Conservation (phyloP, 2,888 invertebrate species). For the Lasioglossum pauxillum region DNA sequence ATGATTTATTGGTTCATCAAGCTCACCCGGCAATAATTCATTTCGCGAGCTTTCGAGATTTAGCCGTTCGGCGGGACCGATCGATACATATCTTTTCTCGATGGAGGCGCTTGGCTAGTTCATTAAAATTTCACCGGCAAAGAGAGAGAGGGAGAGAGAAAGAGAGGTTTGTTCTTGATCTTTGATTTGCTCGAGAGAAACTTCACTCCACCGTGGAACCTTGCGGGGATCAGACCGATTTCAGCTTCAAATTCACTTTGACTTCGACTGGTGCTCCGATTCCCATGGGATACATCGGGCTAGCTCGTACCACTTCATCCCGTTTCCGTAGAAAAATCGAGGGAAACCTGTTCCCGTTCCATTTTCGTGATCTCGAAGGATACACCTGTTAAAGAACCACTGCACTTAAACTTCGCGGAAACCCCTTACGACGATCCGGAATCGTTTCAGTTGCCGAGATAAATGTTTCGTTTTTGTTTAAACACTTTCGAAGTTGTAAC, state of each 20-base stretch:
- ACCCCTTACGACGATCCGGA: slow-evolving; percentile 8
- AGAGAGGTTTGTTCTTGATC: slow-evolving; percentile 69
- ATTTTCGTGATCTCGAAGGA: slow-evolving; percentile 35
- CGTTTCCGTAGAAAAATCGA: slow-evolving; percentile 56
- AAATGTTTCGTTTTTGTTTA: slow-evolving; percentile 4
- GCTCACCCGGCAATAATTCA: slow-evolving; percentile 48
- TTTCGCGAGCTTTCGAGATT: slow-evolving; percentile 67
- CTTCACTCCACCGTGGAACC: slow-evolving; percentile 53
- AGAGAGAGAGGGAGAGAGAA: slow-evolving; percentile 11
- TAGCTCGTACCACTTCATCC: slow-evolving; percentile 35
- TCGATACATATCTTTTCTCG: slow-evolving; percentile 54
- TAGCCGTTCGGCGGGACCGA: slow-evolving; percentile 52
- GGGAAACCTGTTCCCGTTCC: slow-evolving; percentile 29
- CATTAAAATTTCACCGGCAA: slow-evolving; percentile 74
- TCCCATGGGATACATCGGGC: slow-evolving; percentile 65
- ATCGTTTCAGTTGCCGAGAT: background rate
- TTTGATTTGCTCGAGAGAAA: slow-evolving; percentile 60
- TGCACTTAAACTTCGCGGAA: slow-evolving; percentile 53
- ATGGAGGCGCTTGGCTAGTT: slow-evolving; percentile 55
- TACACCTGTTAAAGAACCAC: slow-evolving; percentile 29
- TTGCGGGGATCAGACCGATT: slow-evolving; percentile 68
- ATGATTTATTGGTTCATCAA: background rate
- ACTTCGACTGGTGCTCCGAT: slow-evolving; percentile 60
- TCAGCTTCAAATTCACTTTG: slow-evolving; percentile 68
- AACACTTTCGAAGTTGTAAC: background rate